Evolutionary conservation across 2,113 vertebrate genomes (phyloP).

Genomic region (Clupea harengus): DNA sequence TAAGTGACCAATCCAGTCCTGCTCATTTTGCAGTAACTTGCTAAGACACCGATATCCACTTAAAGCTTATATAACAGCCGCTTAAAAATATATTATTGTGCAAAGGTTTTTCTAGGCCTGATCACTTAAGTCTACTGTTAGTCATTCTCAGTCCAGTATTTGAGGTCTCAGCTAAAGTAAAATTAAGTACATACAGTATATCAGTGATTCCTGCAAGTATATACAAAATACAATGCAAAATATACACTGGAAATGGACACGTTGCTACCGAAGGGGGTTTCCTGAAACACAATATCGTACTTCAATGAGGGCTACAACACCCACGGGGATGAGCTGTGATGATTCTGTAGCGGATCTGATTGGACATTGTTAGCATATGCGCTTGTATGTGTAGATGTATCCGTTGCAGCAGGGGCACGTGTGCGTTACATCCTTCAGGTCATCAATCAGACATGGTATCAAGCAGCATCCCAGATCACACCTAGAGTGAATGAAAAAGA

Average conservation of each 20-base stretch:
- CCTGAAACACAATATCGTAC: conserved; percentile 53
- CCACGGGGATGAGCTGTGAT: conserved; percentile 51
- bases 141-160: background rate
- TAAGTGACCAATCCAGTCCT: background rate
- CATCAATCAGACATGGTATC: conserved; percentile 94
- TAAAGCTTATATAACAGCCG: background rate
- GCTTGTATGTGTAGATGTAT: conserved; percentile 98
- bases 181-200: conserved; percentile 8
- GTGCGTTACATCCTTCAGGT: conserved; percentile 98
- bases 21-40: background rate
- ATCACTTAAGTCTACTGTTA: background rate
- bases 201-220: conserved; percentile 44
- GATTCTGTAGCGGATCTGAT: conserved; percentile 21
- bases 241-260: conserved; percentile 27
- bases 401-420: conserved; percentile 97
- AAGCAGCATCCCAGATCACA: conserved; percentile 97
- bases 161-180: conserved; percentile 14
- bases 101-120: background rate
- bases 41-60: background rate
- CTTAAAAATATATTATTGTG: background rate
- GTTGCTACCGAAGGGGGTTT: conserved; percentile 50
- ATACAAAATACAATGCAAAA: conserved; percentile 55
- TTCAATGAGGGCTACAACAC: conserved; percentile 43
- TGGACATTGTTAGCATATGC: conserved; percentile 82
- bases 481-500: conserved; percentile 61